Conservation (phyloP, 2,888 invertebrate genomes). For the Mesorhabditis belari region DNA sequence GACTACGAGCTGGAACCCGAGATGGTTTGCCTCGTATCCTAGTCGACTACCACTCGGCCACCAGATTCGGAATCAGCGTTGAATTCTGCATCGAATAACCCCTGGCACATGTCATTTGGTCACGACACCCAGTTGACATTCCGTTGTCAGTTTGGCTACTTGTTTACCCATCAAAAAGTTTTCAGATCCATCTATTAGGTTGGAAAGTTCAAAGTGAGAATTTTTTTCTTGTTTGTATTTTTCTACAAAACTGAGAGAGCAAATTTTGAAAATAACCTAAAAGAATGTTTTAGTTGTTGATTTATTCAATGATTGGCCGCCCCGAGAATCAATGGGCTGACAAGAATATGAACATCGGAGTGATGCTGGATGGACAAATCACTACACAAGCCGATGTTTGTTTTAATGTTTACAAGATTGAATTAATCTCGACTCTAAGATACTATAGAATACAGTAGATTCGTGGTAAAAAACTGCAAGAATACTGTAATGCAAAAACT, state of each 20-base stretch:
- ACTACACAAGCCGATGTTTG: constrained; percentile 61
- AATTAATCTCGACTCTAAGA: neutral
- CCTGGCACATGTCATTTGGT: no score
- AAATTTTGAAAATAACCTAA: constrained; percentile 61
- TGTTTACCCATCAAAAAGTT: no score
- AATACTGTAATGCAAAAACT: neutral
- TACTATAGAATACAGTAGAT: neutral
- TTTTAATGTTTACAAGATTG: constrained; percentile 2
- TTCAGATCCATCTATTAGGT: no score
- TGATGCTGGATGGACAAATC: constrained; percentile 29
- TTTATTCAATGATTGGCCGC: constrained; percentile 58
- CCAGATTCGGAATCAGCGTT: no score
- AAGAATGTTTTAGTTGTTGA: constrained; percentile 24
- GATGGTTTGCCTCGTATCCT: no score
- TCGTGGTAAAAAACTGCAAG: neutral
- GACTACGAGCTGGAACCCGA: no score
- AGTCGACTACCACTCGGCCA: no score
- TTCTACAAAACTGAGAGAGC: constrained; percentile 41
- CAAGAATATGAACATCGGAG: constrained; percentile 56
- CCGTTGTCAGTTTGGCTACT: no score
- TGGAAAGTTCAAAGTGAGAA: no score
- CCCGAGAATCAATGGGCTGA: constrained; percentile 63
- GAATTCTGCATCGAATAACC: no score
- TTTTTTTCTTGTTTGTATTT: constrained; percentile 37
- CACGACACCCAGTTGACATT: no score